These are phyloP conservation scores for Lasioglossum baleicum DNA, from an alignment of 1,140 invertebrate species.

Conservation along the genomic window DNA sequence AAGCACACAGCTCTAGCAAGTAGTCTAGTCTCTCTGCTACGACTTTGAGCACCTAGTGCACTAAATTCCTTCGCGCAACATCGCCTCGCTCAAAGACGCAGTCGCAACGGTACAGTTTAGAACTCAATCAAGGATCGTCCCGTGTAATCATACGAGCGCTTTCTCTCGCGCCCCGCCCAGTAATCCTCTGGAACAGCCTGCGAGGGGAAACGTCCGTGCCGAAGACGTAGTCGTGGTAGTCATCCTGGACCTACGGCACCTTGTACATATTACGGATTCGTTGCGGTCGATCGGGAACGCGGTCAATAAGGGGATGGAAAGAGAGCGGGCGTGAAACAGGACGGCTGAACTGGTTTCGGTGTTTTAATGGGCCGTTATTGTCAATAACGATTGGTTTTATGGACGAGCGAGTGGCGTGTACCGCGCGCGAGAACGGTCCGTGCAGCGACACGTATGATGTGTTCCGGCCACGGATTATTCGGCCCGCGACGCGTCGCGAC, in stretches of 20 bases:
- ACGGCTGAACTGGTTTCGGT: constrained; percentile 34
- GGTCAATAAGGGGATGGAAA: constrained; percentile 6
- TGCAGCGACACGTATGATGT: too few species aligned
- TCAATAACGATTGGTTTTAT: constrained; percentile 67
- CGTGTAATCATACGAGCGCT: constrained; percentile 5
- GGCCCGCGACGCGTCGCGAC: constrained; percentile 21
- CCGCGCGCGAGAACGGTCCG: not conserved
- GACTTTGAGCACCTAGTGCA: too few species aligned
- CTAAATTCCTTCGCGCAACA: too few species aligned
- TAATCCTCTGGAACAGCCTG: not conserved
- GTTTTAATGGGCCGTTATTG: constrained; percentile 65
- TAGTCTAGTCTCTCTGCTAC: too few species aligned
- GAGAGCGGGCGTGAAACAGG: not conserved
- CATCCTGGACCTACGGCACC: constrained; percentile 14
- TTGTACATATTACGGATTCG: constrained; percentile 41
- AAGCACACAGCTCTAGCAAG: too few species aligned
- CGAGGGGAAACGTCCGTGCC: constrained; percentile 6
- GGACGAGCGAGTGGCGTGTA: constrained; percentile 40
- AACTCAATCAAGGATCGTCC: not conserved
- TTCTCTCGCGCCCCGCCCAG: not conserved
- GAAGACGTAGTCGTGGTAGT: constrained; percentile 24
- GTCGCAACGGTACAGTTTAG: not conserved
- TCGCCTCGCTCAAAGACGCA: not conserved
- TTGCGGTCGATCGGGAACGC: constrained; percentile 37
- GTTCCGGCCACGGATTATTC: constrained; percentile 18